Base-by-base conservation (phyloP, 2,113 vertebrate genomes). In the Salvelinus alpinus region DNA sequence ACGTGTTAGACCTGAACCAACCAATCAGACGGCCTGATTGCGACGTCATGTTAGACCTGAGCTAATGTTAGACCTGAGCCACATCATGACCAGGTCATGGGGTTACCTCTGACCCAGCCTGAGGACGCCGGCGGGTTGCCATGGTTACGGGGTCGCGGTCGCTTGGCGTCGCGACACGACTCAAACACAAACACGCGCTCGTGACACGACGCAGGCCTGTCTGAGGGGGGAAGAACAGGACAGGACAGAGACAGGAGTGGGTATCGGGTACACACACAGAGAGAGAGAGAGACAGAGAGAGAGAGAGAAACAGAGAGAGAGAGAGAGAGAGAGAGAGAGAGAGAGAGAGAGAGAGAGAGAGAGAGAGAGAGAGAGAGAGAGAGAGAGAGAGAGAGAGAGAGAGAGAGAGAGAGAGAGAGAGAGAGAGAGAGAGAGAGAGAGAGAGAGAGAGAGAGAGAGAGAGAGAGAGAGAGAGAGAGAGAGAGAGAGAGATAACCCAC, bases 131-230 rank as follows among this genome's bases (percentile, higher is more conserved):
- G 85, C 86, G 60, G 85, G 77, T 71, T 91, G 84, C 71, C 59
- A 48, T 71, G 86, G 71, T 77, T 79, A 31, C 16, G 85, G 73
- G 86, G 75, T 75, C 72, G 86, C 74, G 69, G 62, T 38, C 71
- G 84, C 75, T 85, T 80, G 82, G 81, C 29, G 75, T 90, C 86
- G 80, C 80, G 86, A 85, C 91, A 92, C 24, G 88, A 91, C 84
- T 91, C 88, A 92, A 91, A 92, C 82, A 93, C 86, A 92, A 92
- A 88, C 75, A 92, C 76, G 72, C 70, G 88, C 57, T 90, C 64
- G n/a, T 78, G 84, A 84, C 91, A 92, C 82, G 64, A 85, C 77
- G 84, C 84, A 68, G 80, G 81, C 60, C 80, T 89, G 86, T 92
- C 91, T 92, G 89, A 86, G 73, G 85, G 82, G 86, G 89, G 31